A percentile compares a stretch with the other conserved stretches of the same genome.
Evolutionary conservation across 2,797 vertebrate species (phyloP).

Genomic region (Neosalanx taihuensis): DNA sequence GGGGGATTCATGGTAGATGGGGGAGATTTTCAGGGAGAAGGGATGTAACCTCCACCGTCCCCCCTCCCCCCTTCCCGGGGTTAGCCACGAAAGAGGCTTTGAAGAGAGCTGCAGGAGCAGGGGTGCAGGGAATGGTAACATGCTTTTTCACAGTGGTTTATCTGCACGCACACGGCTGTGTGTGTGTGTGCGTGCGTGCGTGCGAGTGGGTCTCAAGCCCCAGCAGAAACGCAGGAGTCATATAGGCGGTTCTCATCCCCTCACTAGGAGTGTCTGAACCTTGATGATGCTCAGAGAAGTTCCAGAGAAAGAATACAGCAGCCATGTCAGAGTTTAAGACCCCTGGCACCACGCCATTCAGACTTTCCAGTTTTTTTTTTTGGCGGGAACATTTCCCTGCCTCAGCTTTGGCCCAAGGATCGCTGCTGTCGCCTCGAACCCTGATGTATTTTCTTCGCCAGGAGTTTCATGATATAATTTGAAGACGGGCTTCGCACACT

Average conservation of each 20-base stretch:
- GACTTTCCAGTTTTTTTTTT: neutral
- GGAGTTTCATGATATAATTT: neutral
- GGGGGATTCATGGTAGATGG: neutral
- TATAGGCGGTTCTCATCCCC: neutral
- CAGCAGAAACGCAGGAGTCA: neutral
- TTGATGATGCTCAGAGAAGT: neutral
- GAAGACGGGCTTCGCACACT: neutral
- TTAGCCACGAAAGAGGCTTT: neutral
- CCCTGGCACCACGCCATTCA: neutral
- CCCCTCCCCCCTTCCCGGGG: neutral
- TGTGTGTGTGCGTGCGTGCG: neutral
- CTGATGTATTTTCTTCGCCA: neutral
- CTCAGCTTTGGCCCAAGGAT: neutral
- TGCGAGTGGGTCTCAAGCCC: neutral
- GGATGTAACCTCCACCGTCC: neutral
- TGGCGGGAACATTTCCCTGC: neutral
- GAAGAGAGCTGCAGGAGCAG: neutral
- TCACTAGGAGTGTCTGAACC: neutral
- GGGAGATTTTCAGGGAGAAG: neutral
- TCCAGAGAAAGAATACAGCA: neutral
- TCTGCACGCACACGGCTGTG: slow-evolving; percentile 2
- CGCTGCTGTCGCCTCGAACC: neutral
- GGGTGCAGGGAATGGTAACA: neutral
- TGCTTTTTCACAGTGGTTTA: neutral
- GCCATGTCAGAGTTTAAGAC: neutral